Percentiles rank a stretch among this genome's conserved stretches.
Evolutionary conservation across 2,113 vertebrate genomes (phyloP).

Genomic region (Saguinus imperator): DNA sequence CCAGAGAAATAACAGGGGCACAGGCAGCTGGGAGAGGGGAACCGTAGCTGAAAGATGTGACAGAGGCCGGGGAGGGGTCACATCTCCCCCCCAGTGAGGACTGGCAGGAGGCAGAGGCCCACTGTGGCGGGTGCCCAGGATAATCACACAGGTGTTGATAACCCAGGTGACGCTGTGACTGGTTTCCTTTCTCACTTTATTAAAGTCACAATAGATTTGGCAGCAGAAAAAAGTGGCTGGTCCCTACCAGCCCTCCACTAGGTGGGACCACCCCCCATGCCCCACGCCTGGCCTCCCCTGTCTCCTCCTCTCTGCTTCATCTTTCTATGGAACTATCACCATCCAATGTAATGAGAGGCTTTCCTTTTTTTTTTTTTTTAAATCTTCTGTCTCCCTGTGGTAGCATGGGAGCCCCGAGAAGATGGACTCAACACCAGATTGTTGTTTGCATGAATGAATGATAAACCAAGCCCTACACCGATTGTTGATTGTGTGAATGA

Average conservation of each 20-base stretch:
- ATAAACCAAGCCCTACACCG: neutral
- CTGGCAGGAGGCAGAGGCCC: neutral
- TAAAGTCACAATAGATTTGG: neutral
- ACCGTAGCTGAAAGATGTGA: neutral
- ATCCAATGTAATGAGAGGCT: neutral
- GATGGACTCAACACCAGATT: neutral
- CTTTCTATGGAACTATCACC: neutral
- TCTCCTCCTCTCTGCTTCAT: neutral
- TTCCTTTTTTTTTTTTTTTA: neutral
- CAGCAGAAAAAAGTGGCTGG: neutral
- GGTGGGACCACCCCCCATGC: neutral
- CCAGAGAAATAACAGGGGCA: neutral
- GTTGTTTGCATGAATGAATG: neutral
- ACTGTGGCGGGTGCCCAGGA: neutral
- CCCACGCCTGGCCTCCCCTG: fast-evolving
- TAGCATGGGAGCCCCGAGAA: neutral
- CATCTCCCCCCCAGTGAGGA: neutral
- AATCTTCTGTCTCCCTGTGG: neutral
- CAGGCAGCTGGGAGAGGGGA: neutral
- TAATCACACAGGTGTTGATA: neutral
- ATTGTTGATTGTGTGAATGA: too few species aligned
- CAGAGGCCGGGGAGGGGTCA: neutral
- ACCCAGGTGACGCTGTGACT: neutral
- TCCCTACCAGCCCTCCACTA: neutral
- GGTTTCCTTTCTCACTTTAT: neutral